Base-by-base conservation (phyloP, 64 coral and sea anemone genomes). In the Montipora efflorescens region DNA sequence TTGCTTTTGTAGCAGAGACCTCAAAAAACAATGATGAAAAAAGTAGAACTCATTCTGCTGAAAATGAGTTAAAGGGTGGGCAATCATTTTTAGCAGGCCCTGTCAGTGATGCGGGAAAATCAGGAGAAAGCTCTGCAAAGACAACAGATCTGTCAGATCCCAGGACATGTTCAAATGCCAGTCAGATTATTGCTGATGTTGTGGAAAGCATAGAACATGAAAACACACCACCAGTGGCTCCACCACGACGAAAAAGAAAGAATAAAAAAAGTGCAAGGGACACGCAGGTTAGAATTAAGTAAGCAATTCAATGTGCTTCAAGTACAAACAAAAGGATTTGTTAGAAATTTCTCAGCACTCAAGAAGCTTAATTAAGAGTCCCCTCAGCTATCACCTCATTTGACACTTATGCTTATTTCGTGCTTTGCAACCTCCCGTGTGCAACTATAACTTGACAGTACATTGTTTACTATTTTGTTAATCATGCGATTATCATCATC, bases 161-260 rank as follows among this genome's bases (percentile, higher is more conserved):
- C 47, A 64, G 77, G 12, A 62, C 8, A 4, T 7, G 68, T 23
- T 21, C 80, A 61, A 25, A 84, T 61, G 51, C 74, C 15, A 83
- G 44, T 92, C 79, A 84, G 19, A 58, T 79, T 49, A 47, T 90
- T 79, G 79, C 81, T 74, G 73, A 58, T 49, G 59, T 25, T 87
- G 48, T 73, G 51, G 90, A 90, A 19, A 67, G 48, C 25, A 64
- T 82, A 86, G 92, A 94, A 50, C 93, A 79, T 43, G 95, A 97
- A 18, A 77, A 61, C 13, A 89, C 83, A 23, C 80, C 95, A 23
- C 94, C 95, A 70, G 79, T 96, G 5, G 94, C 98, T 81, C 98
- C 98, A 8, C 98, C 94, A 51, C 68, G 98, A 77, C 80, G 95
- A 77, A 96, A 92, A 49, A 90, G 92, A 68, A 99, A 96, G 64